Base-by-base conservation (phyloP, 2,888 invertebrate species). In the Zaprionus obscuricornis region DNA sequence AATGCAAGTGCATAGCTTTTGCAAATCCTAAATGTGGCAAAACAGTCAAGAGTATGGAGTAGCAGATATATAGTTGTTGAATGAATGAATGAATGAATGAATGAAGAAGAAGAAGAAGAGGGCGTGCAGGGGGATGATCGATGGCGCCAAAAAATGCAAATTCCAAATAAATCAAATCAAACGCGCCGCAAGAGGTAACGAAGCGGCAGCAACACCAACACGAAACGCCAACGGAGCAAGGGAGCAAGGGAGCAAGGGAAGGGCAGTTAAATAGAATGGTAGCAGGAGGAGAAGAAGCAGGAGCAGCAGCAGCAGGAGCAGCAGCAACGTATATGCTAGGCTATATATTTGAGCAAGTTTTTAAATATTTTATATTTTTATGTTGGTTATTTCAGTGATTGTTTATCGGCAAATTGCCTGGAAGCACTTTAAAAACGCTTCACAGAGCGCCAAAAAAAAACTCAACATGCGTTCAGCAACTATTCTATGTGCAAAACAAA, bases 381-480 rank as follows among this genome's bases (percentile, higher is more conserved):
- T 86, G 68, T 83, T 83, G 64, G 78, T 74, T 81, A 71, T 86
- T 84, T 68, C 86, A 74, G 78, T 62, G 85, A 81, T 81, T 81
- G 81, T 81, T 81, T 86, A 88, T 84, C 77, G 77, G 71, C 78
- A 88, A 87, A 87, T 88, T 89, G 87, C 77, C 87, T 87, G 87
- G 87, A 88, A 88, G 89, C 88, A 85, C 72, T 88, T 88, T 66
- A 77, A 88, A n/a, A 87, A 85, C 88, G 87, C 87, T 81, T 75
- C 76, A 82, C 65, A 65, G 81, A 84, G 58, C 85, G 56, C 52
- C 64, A 52, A 76, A 1, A 34, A 8, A 2, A 8, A 8, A 10
- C 5, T 46, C 45, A 7, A 11, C 42, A 22, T 3, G 7, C 11
- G n/a, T n/a, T n/a, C n/a, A n/a, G n/a, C n/a, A n/a, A n/a, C n/a